phyloP scores from a whole-genome alignment of 2,113 vertebrate genomes.

The Pristiophorus japonicus region DNA sequence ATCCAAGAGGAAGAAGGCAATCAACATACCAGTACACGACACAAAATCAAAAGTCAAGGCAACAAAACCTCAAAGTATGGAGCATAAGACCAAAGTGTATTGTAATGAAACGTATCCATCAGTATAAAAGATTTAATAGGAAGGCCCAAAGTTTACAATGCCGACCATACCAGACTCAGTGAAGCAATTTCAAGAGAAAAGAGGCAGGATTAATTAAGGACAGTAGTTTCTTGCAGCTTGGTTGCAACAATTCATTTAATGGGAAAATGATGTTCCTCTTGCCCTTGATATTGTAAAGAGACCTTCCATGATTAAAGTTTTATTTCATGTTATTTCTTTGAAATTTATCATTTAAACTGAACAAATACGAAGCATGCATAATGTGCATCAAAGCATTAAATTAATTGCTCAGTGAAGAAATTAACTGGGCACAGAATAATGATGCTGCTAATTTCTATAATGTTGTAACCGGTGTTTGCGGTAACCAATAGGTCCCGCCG shows the following conservation, averaged over 20 bases:
- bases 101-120: neutral
- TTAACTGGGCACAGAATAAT: constrained; percentile 1
- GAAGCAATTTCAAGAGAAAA: neutral
- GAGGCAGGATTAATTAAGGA: neutral
- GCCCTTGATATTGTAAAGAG: neutral
- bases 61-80: no score
- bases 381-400: neutral
- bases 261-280: neutral
- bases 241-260: neutral
- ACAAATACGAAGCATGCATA: neutral
- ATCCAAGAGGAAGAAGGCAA: neutral
- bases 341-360: neutral
- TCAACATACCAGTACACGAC: neutral
- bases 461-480: no score
- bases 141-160: neutral
- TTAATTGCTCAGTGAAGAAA: neutral
- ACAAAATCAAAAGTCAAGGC: neutral
- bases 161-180: neutral
- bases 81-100: neutral
- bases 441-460: neutral
- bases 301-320: neutral
- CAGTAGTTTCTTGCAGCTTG: neutral
- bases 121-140: neutral
- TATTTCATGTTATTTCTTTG: neutral
- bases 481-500: no score